A percentile compares a stretch with the other conserved stretches of the same genome.
Conservation (phyloP, 2,113 vertebrate genomes). For the Oncorhynchus tshawytscha region DNA sequence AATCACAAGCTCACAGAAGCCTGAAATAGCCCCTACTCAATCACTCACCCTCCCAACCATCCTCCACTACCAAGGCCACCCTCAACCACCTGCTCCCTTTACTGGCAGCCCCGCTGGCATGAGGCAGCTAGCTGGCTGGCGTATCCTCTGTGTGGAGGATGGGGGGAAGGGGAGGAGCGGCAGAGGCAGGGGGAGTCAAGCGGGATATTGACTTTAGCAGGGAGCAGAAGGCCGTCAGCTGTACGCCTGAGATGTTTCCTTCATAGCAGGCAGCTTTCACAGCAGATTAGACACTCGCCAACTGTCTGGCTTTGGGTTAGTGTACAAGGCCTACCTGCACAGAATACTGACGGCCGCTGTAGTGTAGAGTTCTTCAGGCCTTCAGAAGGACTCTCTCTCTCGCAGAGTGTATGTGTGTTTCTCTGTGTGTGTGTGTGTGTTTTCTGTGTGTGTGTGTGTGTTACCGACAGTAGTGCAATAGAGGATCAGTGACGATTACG, state of each 20-base stretch:
- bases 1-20: conserved; percentile 43
- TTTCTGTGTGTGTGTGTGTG: not conserved
- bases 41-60: not conserved
- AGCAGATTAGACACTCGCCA: conserved; percentile 58
- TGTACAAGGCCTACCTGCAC: conserved; percentile 15
- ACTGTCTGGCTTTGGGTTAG: conserved; percentile 44
- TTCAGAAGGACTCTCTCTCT: not conserved
- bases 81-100: conserved; percentile 18
- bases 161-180: conserved; percentile 16
- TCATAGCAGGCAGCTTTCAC: conserved; percentile 50
- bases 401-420: not conserved
- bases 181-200: conserved; percentile 46
- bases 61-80: conserved; percentile 15
- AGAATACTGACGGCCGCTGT: conserved; percentile 43
- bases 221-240: conserved; percentile 48
- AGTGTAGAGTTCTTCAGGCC: not conserved
- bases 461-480: not conserved
- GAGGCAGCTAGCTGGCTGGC: conserved; percentile 34
- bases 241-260: conserved; percentile 61
- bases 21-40: conserved; percentile 16
- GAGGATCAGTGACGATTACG: not conserved
- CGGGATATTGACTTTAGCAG: conserved; percentile 61
- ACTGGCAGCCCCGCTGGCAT: conserved; percentile 31
- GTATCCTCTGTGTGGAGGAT: conserved; percentile 10
- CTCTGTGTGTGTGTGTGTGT: not conserved